A percentile compares a stretch with the other conserved stretches of the same genome.
Conservation (phyloP, 2,888 invertebrate genomes). For the Cordylochernes scorpioides region DNA sequence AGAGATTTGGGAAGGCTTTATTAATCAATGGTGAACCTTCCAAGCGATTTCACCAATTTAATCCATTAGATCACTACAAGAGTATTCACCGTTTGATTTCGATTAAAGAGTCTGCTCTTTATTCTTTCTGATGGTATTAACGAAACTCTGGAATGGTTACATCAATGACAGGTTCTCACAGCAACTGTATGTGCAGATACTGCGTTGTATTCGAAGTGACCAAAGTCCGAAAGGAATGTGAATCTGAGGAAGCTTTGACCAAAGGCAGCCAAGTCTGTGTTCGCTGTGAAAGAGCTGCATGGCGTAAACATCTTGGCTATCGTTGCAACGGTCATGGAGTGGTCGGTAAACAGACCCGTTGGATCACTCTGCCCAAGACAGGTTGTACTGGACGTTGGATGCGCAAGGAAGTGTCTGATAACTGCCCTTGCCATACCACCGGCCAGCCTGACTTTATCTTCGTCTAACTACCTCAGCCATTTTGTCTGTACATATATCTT, state of each 20-base stretch:
- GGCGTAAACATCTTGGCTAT: conserved; percentile 42
- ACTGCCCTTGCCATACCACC: conserved; percentile 20
- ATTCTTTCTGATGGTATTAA: too few relatives aligned
- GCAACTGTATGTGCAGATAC: conserved; percentile 41
- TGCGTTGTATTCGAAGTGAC: conserved; percentile 57
- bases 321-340: conserved; percentile 64
- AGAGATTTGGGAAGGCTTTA: too few relatives aligned
- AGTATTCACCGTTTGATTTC: too few relatives aligned
- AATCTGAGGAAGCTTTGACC: conserved; percentile 30
- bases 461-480: conserved; percentile 19
- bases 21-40: too few relatives aligned
- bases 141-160: too few relatives aligned
- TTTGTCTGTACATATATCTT: too few relatives aligned
- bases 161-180: too few relatives aligned
- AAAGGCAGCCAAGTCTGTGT: conserved; percentile 57
- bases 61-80: too few relatives aligned
- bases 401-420: conserved; percentile 24
- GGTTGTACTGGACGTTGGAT: conserved; percentile 73
- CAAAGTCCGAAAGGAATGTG: conserved; percentile 53
- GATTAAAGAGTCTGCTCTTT: too few relatives aligned
- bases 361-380: conserved; percentile 54
- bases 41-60: too few relatives aligned
- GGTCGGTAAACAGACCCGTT: conserved; percentile 42
- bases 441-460: conserved; percentile 21
- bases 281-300: conserved; percentile 52